A percentile compares a stretch with the other conserved stretches of the same genome.
Evolutionary conservation across 2,113 vertebrate genomes (phyloP).

Genomic region (Spea bombifrons): DNA sequence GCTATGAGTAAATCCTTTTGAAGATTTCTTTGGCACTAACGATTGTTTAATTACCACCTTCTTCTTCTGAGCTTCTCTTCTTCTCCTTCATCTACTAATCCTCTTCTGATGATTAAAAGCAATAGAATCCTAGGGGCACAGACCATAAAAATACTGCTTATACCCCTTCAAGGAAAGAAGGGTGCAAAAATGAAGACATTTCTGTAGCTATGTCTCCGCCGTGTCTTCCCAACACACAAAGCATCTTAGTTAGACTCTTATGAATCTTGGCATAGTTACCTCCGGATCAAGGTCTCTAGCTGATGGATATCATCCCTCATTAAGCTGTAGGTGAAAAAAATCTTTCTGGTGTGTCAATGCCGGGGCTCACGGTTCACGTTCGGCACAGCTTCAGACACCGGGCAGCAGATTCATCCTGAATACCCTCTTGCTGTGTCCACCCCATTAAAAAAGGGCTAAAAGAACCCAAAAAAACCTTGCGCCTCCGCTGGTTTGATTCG

Average conservation of each 20-base stretch:
- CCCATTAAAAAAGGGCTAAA: neutral
- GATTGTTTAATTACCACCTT: neutral
- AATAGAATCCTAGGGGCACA: neutral
- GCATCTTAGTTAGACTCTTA: neutral
- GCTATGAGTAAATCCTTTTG: conserved; percentile 2
- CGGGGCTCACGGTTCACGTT: conserved; percentile 9
- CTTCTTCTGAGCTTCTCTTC: neutral
- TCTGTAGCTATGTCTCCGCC: neutral
- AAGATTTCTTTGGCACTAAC: conserved; percentile 2
- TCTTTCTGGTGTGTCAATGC: neutral
- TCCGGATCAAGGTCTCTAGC: neutral
- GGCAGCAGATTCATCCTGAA: neutral
- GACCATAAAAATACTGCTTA: neutral
- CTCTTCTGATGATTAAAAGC: conserved; percentile 9
- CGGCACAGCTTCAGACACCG: neutral
- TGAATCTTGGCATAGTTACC: neutral
- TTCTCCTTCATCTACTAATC: conserved; percentile 12
- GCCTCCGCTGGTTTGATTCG: neutral
- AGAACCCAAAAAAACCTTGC: neutral
- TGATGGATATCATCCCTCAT: neutral
- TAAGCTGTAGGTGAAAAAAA: neutral
- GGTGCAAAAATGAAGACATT: neutral
- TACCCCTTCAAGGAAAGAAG: neutral
- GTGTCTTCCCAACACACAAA: neutral
- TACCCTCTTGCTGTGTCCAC: neutral